These are phyloP conservation scores for Dysidea cf. avara DNA, from an alignment of 37 sponge, comb jelly and placozoan species.

Conservation along the genomic window DNA sequence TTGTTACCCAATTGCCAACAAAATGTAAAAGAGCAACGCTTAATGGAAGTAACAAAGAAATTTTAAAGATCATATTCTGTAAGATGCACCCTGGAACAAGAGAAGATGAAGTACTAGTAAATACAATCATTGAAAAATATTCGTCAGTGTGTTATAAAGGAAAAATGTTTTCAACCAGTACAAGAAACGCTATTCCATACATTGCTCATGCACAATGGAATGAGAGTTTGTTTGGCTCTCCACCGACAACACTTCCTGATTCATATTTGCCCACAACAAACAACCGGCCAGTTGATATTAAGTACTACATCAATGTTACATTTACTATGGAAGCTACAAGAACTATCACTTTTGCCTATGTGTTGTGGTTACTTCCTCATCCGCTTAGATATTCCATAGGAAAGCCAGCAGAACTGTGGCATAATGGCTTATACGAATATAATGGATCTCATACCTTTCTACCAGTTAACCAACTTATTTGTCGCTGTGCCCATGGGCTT, in stretches of 20 bases:
- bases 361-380: slow-evolving; percentile 10
- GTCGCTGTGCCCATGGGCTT: slow-evolving; percentile 7
- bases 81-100: not conserved
- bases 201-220: slow-evolving; percentile 5
- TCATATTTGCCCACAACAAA: not conserved
- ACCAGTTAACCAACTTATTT: not conserved
- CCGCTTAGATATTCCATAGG: slow-evolving; percentile 2
- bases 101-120: no score
- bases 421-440: not conserved
- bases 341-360: slow-evolving; percentile 1
- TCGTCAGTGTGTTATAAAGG: no score
- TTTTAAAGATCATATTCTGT: not conserved
- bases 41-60: not conserved
- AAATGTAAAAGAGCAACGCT: not conserved
- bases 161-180: not conserved
- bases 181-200: not conserved
- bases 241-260: not conserved
- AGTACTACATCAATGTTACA: not conserved
- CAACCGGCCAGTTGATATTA: not conserved
- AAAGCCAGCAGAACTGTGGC: slow-evolving; percentile 8
- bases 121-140: no score
- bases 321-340: not conserved
- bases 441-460: not conserved
- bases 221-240: not conserved
- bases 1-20: not conserved